Base-by-base conservation (phyloP, 2,888 invertebrate genomes). In the Drosophila silvestris region DNA sequence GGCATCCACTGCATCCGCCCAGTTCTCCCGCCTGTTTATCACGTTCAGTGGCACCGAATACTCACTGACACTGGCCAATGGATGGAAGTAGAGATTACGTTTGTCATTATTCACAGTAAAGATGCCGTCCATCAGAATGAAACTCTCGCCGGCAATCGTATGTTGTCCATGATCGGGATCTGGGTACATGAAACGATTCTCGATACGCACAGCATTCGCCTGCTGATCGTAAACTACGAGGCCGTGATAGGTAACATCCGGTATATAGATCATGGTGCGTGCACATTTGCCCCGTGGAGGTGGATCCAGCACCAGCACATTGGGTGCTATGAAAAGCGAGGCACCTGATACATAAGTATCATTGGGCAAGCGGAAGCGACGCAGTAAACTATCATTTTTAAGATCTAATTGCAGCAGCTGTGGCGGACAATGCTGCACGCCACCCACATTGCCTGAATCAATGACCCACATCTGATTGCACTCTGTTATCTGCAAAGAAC, bases 361-460 rank as follows among this genome's bases (percentile, higher is more conserved):
- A 1, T 77, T 68, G 26, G 92, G 88, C 30, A 94, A 90, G 7
- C 85, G 84, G 71, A 91, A 93, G 12, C 93, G 91, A 77, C 91
- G 91, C 22, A 95, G 77, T 70, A 94, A 91, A 1, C 95, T 95
- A 90, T 97, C 95, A 0, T 94, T 95, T 37, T 90, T 89, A 39
- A 97, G 92, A 90, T 97, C 95, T 86, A 97, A 97, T 0, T 96
- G 95, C 3, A 97, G 92, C 12, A 97, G 92, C 90, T 97, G 96
- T 0, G 97, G 96, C 0, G 95, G 95, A 85, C 97, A 97, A n/a
- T 94, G 89, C 80, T 95, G 94, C 0, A 82, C 76, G 0, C 94
- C 94, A 0, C 94, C 95, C 28, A 96, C 94, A 70, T 94, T 94
- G 3, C 93, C 93, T 0, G 95, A 95, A 85, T 96, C 96, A 28